Evolutionary conservation across 2,797 vertebrate genomes (phyloP).

Genomic region (Catostomus latipinnis): DNA sequence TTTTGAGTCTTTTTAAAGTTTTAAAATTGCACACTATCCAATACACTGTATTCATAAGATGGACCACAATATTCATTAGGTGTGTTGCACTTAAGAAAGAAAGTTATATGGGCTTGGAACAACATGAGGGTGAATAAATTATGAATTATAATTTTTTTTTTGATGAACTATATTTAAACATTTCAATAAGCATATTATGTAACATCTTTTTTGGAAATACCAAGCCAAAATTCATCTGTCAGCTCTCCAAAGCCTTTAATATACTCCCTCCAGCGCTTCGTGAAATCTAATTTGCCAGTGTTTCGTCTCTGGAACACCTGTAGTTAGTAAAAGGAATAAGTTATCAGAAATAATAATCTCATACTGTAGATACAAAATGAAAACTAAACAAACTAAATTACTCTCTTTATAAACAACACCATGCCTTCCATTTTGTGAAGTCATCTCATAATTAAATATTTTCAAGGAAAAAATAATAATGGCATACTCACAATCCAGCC

Average conservation of each 20-base stretch:
- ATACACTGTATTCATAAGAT: too few relatives aligned
- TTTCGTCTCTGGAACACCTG: constrained; percentile 88
- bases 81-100: too few relatives aligned
- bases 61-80: too few relatives aligned
- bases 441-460: background rate
- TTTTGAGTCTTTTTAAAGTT: too few relatives aligned
- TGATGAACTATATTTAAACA: background rate
- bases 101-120: too few relatives aligned
- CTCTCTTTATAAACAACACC: background rate
- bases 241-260: constrained; percentile 88
- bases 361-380: background rate
- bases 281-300: constrained; percentile 86
- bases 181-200: background rate
- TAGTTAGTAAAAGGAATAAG: constrained; percentile 30
- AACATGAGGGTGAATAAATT: too few relatives aligned
- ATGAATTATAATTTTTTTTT: too few relatives aligned
- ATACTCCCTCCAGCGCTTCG: constrained; percentile 88
- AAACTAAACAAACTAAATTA: background rate
- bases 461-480: background rate
- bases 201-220: constrained; percentile 64
- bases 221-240: constrained; percentile 89
- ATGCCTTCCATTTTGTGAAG: background rate
- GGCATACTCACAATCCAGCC: constrained; percentile 84
- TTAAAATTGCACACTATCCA: too few relatives aligned
- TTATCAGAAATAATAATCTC: background rate